Evolutionary conservation across 2,113 vertebrate species (phyloP).

Genomic region (Columba janthina): DNA sequence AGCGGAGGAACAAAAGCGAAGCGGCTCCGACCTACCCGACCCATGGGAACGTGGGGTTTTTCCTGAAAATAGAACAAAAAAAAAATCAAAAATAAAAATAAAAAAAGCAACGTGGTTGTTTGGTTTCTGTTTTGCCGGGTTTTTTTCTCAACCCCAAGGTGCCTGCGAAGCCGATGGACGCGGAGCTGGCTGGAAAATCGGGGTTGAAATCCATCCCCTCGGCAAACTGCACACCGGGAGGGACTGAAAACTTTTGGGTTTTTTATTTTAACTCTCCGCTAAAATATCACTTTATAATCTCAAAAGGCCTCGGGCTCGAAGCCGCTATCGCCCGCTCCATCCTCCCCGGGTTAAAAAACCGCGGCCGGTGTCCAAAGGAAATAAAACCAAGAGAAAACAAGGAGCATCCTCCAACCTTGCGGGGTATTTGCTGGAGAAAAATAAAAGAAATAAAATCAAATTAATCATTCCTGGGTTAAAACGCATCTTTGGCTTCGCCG

Average conservation of each 20-base stretch:
- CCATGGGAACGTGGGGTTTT: conserved; percentile 34
- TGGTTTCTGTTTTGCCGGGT: neutral
- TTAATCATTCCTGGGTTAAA: neutral
- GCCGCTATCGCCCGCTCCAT: neutral
- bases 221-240: neutral
- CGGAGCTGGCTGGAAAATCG: conserved; percentile 21
- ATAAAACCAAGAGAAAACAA: neutral
- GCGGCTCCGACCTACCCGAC: conserved; percentile 54
- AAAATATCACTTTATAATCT: conserved; percentile 27
- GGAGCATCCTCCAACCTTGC: conserved; percentile 33
- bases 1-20: conserved; percentile 59
- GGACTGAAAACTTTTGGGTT: conserved; percentile 11
- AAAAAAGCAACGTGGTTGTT: neutral
- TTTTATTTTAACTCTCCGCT: neutral
- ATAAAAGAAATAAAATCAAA: neutral
- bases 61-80: conserved; percentile 42
- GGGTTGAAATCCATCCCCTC: conserved; percentile 5
- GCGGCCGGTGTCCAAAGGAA: neutral
- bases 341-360: neutral
- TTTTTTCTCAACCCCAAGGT: neutral
- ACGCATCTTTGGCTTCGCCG: neutral
- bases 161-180: neutral
- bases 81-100: neutral
- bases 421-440: neutral
- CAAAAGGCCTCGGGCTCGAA: neutral